Conservation (phyloP, 2,113 vertebrate species). For the Pantherophis guttatus region DNA sequence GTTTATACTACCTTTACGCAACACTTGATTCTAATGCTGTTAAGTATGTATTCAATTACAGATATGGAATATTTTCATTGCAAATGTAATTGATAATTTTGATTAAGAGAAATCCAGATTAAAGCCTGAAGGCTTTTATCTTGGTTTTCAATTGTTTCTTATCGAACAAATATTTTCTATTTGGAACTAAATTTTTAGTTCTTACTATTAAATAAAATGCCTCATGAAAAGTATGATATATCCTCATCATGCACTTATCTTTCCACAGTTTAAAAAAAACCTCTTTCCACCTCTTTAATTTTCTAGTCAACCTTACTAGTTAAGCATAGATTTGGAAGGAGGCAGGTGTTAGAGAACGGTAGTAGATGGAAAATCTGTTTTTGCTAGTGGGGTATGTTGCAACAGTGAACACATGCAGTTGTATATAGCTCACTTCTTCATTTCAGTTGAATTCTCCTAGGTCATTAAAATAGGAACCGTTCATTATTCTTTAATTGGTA, state of each 20-base stretch:
- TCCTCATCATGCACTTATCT: background rate
- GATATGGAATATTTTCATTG: background rate
- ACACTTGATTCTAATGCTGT: constrained; percentile 94
- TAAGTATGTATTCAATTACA: constrained; percentile 78
- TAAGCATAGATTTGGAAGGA: background rate
- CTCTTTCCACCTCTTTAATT: background rate
- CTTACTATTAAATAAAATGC: background rate
- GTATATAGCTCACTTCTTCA: background rate
- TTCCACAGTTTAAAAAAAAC: background rate
- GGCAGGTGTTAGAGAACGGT: background rate
- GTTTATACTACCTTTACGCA: constrained; percentile 95
- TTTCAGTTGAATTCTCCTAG: background rate
- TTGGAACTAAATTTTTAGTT: background rate
- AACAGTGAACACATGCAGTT: background rate
- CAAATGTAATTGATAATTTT: background rate
- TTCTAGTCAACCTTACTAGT: background rate
- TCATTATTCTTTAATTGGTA: background rate
- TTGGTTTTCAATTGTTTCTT: background rate
- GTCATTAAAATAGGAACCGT: background rate
- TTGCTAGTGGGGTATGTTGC: background rate
- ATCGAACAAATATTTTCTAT: background rate
- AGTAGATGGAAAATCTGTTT: background rate
- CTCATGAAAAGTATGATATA: background rate
- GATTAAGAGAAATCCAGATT: background rate
- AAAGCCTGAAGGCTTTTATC: background rate